phyloP scores from a whole-genome alignment of 2,888 invertebrate genomes.

The Myopa testacea region DNA sequence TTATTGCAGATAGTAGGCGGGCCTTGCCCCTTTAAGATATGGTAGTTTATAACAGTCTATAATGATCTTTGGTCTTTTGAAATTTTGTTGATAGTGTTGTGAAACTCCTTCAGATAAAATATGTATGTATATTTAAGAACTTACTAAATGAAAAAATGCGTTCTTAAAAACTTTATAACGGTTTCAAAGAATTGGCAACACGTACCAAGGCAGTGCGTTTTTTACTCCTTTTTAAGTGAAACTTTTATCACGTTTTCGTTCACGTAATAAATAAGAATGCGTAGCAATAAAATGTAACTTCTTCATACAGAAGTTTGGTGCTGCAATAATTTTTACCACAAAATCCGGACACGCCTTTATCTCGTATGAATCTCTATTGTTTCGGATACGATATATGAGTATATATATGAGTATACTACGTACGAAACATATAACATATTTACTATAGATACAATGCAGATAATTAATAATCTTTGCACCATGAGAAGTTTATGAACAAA shows the following conservation, averaged over 20 bases:
- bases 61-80: too few species aligned
- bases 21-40: too few species aligned
- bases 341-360: neutral
- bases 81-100: too few species aligned
- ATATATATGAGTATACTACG: too few species aligned
- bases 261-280: constrained; percentile 22
- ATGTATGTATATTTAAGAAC: too few species aligned
- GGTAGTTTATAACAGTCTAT: too few species aligned
- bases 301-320: neutral
- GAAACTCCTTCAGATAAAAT: too few species aligned
- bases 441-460: constrained; percentile 1
- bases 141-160: neutral
- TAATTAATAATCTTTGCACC: neutral
- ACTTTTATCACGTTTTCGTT: neutral
- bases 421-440: too few species aligned
- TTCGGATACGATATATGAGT: too few species aligned
- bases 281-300: constrained; percentile 26
- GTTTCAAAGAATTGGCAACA: too few species aligned
- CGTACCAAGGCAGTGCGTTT: neutral
- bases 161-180: neutral
- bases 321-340: constrained; percentile 3
- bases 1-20: too few species aligned
- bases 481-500: neutral
- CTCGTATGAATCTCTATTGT: neutral
- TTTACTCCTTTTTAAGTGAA: neutral